Base-by-base conservation (phyloP, 2,113 vertebrate genomes). In the Macquaria australasica region DNA sequence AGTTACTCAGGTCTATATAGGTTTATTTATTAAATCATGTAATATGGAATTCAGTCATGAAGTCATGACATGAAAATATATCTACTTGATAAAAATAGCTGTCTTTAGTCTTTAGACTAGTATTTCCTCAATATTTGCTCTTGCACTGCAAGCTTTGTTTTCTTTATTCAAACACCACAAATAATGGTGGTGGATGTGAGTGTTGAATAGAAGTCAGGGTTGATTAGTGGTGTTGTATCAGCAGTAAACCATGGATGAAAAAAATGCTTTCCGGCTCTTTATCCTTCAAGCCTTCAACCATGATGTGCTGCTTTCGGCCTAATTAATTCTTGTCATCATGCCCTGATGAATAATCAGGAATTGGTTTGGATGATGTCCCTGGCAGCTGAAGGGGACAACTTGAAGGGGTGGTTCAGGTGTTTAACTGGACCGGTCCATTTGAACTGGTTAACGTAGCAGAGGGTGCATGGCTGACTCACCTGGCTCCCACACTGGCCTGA, bases 401-500 rank as follows among this genome's bases (percentile, higher is more conserved):
- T 92, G 53, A 92, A 93, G 92, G 88, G 81, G 68, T 48, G 90
- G 89, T 85, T 93, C 93, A 94, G 93, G 93, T 95, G 94, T 90
- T 90, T 92, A 91, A 91, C 91, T 83, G 93, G 92, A 94, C 91
- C 88, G 84, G 86, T 92, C 79, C 80, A 60, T 78, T 87, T 91
- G 91, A 91, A 88, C 90, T 85, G 89, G 92, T 94, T 92, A 89
- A 89, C 74, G 55, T 37, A 81, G 84, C 84, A 83, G 85, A 81
- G 85, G 82, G 81, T 80, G 51, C 31, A 5, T 8, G 72, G 89
- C 80, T 62, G 34, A 31, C 66, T 91, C 81, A 88, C 80, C 90
- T 77, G 91, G 79, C 69, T 41, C 58, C 80, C 71, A 31, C 11
- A 34, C 58, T 55, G 80, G 70, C 50, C 51, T 59, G 50, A 70